These are phyloP conservation scores for Esox niger DNA, from an alignment of 2,113 vertebrate species.

Conservation along the genomic window DNA sequence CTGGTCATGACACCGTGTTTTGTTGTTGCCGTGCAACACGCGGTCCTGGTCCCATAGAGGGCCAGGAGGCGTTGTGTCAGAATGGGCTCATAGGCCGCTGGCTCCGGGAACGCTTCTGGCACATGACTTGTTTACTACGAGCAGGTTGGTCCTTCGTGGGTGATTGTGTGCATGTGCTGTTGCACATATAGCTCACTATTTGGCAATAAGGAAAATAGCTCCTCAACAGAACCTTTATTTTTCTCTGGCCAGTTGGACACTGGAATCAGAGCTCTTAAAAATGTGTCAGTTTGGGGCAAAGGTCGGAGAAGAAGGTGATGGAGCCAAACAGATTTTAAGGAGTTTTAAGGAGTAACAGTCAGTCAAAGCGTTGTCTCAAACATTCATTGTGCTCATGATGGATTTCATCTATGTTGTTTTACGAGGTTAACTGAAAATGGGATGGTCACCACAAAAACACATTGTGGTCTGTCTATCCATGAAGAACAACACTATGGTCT, in stretches of 20 bases:
- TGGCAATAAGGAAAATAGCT: constrained; percentile 31
- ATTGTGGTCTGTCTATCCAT: background rate
- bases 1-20: no score
- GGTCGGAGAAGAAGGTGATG: background rate
- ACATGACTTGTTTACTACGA: constrained; percentile 25
- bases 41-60: constrained; percentile 8
- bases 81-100: constrained; percentile 8
- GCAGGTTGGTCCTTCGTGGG: constrained; percentile 25
- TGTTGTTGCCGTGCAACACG: constrained; percentile 24
- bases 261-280: constrained; percentile 16
- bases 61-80: constrained; percentile 13
- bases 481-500: no score
- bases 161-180: constrained; percentile 38
- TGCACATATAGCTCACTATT: constrained; percentile 32
- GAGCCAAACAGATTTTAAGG: constrained; percentile 2
- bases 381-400: constrained; percentile 14
- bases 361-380: background rate
- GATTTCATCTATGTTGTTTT: constrained; percentile 15
- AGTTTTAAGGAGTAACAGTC: background rate
- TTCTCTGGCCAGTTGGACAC: constrained; percentile 12
- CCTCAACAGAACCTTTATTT: no score
- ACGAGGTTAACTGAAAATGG: background rate
- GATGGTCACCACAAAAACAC: background rate
- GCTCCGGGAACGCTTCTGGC: constrained; percentile 10
- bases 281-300: constrained; percentile 5